phyloP scores from a whole-genome alignment of 2,888 invertebrate species.

The Cyrtodaria siliqua region DNA sequence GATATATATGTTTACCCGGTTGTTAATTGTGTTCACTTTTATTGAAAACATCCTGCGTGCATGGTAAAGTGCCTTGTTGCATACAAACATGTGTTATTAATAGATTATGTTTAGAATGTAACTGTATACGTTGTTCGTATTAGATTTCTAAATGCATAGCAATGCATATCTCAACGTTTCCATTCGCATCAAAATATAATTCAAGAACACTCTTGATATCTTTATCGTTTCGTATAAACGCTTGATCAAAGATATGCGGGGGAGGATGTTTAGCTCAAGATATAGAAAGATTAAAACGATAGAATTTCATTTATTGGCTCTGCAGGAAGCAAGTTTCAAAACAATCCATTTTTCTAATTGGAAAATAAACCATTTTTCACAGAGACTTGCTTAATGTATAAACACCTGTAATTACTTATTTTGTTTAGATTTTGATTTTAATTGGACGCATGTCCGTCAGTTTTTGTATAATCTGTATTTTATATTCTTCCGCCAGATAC shows the following conservation, averaged over 20 bases:
- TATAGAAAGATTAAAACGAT: conserved; percentile 31
- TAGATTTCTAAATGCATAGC: too few relatives aligned
- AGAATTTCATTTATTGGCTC: background rate
- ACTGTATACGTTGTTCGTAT: too few relatives aligned
- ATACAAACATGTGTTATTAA: too few relatives aligned
- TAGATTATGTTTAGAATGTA: too few relatives aligned
- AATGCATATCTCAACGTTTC: too few relatives aligned
- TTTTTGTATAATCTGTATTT: background rate
- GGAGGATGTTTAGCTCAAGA: conserved; percentile 38
- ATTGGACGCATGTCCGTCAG: background rate
- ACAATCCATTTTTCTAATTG: conserved; percentile 10
- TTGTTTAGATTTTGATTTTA: conserved; percentile 1
- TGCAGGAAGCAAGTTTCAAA: background rate
- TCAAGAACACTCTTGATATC: too few relatives aligned
- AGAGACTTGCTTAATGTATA: background rate
- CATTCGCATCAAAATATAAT: too few relatives aligned
- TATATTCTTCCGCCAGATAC: background rate
- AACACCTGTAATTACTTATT: background rate
- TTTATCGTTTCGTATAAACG: too few relatives aligned
- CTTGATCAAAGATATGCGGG: conserved; percentile 1
- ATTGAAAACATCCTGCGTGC: too few relatives aligned
- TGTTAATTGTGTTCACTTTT: too few relatives aligned
- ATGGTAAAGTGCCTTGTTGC: too few relatives aligned
- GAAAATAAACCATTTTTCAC: background rate
- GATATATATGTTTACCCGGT: too few relatives aligned